Base-by-base conservation (phyloP, 2,888 invertebrate species). In the Drosophila nr. fundita region DNA sequence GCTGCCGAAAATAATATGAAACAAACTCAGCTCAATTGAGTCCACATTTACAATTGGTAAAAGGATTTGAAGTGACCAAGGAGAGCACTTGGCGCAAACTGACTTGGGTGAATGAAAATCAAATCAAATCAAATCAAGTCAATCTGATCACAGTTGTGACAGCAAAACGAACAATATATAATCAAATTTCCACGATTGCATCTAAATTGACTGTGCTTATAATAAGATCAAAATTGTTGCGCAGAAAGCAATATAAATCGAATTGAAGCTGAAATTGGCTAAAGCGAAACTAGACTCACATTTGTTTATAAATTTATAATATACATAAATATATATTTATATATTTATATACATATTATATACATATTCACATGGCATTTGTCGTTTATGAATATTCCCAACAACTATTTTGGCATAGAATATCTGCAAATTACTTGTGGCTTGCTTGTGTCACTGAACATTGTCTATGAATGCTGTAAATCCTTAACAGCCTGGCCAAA, bases 401-500 rank as follows among this genome's bases (percentile, higher is more conserved):
- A 29, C 24, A 36, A 36, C 10, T 34, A 24, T 8, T 53, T 24
- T 21, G 13, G n/a, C 1, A 6, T n/a, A 0, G 62, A 30, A n/a
- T 58, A 42, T n/a, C 15, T 4, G 0, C 0, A 18, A 15, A 5
- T 10, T 18, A 30, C 21, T 42, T 21, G 15, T 32, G 32, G 32
- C 36, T 32, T 15, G 4, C 45, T 36, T 36, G 13, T 32, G 49
- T 27, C 49, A 21, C 38, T 21, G 29, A 0, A 34, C 34, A 57
- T 36, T 50, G 42, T 42, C 18, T 29, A 42, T 68, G 42, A 76
- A 21, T 30, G 24, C 59, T 58, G 48, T 50, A 50, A 59, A 42
- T 66, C 11, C 61, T 52, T 24, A 73, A 53, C 61, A 62, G 61
- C 63, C 67, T 63, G 30, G 45, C 67, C 42, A 64, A 55, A 59